Percentiles rank a stretch among this genome's conserved stretches.
Evolutionary conservation across 2,888 invertebrate species (phyloP).

Genomic region (Stenodera caucasica): DNA sequence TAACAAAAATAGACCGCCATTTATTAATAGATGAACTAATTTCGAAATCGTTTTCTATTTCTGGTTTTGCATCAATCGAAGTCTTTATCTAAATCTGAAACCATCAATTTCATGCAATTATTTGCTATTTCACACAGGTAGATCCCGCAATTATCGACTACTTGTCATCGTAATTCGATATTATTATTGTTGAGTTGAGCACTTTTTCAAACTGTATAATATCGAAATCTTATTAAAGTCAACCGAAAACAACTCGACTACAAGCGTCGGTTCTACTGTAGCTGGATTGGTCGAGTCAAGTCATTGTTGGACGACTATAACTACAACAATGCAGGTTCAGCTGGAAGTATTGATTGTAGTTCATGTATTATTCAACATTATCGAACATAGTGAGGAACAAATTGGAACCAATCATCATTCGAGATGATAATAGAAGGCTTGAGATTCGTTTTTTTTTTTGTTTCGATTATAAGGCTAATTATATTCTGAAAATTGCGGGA

Average conservation of each 20-base stretch:
- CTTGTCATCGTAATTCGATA: too few species aligned
- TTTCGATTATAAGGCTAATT: too few species aligned
- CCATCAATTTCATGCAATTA: too few species aligned
- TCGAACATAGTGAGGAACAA: not conserved
- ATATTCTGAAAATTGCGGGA: too few species aligned
- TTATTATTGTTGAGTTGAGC: too few species aligned
- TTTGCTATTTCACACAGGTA: too few species aligned
- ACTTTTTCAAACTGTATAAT: too few species aligned
- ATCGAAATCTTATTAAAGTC: not conserved
- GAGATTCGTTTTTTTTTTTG: too few species aligned
- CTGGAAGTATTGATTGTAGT: not conserved
- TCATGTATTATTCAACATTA: not conserved
- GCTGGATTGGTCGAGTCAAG: too few species aligned
- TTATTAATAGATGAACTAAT: constrained; percentile 5
- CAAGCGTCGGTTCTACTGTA: too few species aligned
- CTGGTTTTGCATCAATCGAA: not conserved
- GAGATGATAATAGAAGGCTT: not conserved
- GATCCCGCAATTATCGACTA: too few species aligned
- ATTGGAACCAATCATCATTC: not conserved
- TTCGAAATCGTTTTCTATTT: constrained; percentile 1
- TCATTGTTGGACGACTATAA: not conserved
- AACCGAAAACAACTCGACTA: too few species aligned
- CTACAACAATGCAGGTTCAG: not conserved
- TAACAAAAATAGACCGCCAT: not conserved
- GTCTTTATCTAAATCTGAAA: not conserved